Conservation (phyloP, 2,888 invertebrate genomes). For the Salpingus planirostris region DNA sequence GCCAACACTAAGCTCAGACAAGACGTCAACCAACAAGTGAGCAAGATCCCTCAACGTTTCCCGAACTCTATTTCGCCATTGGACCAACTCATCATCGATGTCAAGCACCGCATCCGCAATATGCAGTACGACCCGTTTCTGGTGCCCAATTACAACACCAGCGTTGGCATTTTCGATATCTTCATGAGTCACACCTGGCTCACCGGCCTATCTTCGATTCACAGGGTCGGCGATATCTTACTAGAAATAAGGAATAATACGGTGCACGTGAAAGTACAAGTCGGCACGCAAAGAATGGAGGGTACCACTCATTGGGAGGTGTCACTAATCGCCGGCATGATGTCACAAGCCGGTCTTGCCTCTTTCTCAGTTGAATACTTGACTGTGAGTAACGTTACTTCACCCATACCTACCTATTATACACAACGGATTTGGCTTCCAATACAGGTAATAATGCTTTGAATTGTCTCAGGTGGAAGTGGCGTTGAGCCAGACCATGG, state of each 20-base stretch:
- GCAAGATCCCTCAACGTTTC: slow-evolving; percentile 61
- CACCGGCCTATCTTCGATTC: slow-evolving; percentile 70
- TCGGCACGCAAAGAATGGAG: slow-evolving; percentile 70
- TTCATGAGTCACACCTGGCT: slow-evolving; percentile 68
- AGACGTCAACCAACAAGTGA: slow-evolving; percentile 66
- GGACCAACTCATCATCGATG: slow-evolving; percentile 72
- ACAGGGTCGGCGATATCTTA: slow-evolving; percentile 70
- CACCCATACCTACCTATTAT: too few species aligned
- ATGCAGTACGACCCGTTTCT: slow-evolving; percentile 65
- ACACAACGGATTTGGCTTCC: too few species aligned
- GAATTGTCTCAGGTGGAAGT: slow-evolving; percentile 45
- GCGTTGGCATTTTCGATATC: slow-evolving; percentile 60
- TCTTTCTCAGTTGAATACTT: slow-evolving; percentile 74
- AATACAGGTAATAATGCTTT: neutral
- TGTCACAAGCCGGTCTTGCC: slow-evolving; percentile 62
- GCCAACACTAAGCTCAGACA: slow-evolving; percentile 65
- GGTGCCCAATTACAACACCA: slow-evolving; percentile 64
- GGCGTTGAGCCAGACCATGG: slow-evolving; percentile 64
- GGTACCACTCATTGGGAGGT: slow-evolving; percentile 76
- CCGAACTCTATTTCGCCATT: slow-evolving; percentile 81
- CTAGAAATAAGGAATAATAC: slow-evolving; percentile 65
- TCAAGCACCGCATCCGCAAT: slow-evolving; percentile 56
- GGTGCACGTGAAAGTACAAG: slow-evolving; percentile 55
- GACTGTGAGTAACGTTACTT: slow-evolving; percentile 27
- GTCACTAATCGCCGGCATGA: slow-evolving; percentile 54